phyloP scores from a whole-genome alignment of 2,797 vertebrate genomes.

The Cygnus olor region DNA sequence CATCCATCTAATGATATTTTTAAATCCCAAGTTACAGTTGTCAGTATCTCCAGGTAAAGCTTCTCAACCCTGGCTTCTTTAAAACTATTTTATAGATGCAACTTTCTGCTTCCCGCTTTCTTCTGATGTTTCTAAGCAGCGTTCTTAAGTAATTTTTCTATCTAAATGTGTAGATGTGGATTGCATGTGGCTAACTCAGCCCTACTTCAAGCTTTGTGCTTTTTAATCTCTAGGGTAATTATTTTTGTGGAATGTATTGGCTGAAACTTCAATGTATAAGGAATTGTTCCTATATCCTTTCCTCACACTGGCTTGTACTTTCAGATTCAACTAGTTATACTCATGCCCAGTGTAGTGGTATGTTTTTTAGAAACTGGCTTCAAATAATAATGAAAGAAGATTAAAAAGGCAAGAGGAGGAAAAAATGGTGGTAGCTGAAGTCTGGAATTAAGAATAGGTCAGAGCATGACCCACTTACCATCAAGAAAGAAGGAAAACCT shows the following conservation, averaged over 20 bases:
- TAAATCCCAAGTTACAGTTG: not conserved
- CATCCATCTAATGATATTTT: not conserved
- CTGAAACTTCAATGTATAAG: not conserved
- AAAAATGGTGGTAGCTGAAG: not conserved
- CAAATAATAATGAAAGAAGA: not conserved
- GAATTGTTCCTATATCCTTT: not conserved
- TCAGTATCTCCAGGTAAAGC: not conserved
- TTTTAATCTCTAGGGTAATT: not conserved
- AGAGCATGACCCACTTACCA: not conserved
- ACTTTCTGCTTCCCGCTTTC: not conserved
- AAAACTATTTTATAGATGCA: not conserved
- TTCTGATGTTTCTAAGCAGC: not conserved
- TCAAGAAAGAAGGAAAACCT: not conserved
- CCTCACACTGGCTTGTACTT: not conserved
- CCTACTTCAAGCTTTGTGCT: not conserved
- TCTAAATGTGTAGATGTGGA: not conserved
- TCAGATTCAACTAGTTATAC: not conserved
- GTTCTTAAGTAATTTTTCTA: not conserved
- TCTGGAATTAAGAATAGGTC: not conserved
- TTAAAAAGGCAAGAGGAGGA: not conserved
- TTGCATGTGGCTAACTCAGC: too few species aligned
- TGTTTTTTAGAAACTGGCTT: not conserved
- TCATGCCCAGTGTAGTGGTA: not conserved
- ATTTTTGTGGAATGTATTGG: not conserved
- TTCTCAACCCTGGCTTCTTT: not conserved